phyloP scores from a whole-genome alignment of 1,140 invertebrate species.

The Euura lappo region DNA sequence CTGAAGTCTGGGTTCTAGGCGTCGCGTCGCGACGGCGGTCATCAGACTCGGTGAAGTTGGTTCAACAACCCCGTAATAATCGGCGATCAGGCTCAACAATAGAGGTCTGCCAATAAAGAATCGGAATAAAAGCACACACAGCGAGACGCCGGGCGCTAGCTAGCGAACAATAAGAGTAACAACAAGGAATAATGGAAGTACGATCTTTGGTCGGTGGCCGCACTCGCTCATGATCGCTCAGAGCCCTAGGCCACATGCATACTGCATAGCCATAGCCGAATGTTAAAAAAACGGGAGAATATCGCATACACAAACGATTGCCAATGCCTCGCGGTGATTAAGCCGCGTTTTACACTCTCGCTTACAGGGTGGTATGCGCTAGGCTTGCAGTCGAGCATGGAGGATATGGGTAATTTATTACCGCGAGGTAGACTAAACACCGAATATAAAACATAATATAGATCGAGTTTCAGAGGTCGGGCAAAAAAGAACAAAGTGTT shows the following conservation, averaged over 20 bases:
- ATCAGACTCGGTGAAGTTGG: slow-evolving; percentile 9
- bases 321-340: too few species aligned
- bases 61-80: slow-evolving; percentile 32
- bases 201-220: background rate
- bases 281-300: background rate
- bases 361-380: too few species aligned
- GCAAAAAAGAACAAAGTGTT: background rate
- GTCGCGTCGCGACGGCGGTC: background rate
- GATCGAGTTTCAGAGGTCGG: too few species aligned
- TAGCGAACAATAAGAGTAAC: background rate
- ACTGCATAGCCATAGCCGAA: too few species aligned
- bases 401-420: too few species aligned
- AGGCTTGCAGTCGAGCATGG: too few species aligned
- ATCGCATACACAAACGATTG: background rate
- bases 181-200: slow-evolving; percentile 7
- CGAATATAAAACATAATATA: too few species aligned
- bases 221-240: background rate
- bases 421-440: too few species aligned
- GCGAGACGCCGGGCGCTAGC: background rate
- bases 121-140: background rate
- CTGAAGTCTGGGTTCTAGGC: background rate
- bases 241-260: background rate
- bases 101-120: slow-evolving; percentile 6
- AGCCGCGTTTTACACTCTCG: too few species aligned
- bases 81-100: slow-evolving; percentile 14